Percentiles rank a stretch among this genome's conserved stretches.
phyloP scores from a whole-genome alignment of 2,888 invertebrate genomes.

The Salticus scenicus region DNA sequence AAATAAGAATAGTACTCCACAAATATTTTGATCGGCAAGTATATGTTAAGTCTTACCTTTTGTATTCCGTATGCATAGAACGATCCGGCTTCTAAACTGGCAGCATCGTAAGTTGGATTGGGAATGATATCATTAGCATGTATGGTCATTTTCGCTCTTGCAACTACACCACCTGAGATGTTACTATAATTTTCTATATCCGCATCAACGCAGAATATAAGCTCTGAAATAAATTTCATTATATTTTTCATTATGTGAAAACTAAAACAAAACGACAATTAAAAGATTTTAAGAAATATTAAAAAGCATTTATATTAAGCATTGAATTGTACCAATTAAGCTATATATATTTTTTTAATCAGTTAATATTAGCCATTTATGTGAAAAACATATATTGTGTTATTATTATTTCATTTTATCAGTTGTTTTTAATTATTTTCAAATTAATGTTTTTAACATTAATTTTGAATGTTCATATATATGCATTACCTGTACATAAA shows the following conservation, averaged over 20 bases:
- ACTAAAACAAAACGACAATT: background rate
- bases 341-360: background rate
- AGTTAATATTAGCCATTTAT: background rate
- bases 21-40: no score
- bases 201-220: slow-evolving; percentile 45
- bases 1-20: no score
- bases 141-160: slow-evolving; percentile 39
- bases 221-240: slow-evolving; percentile 15
- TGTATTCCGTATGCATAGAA: slow-evolving; percentile 56
- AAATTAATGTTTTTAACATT: no score
- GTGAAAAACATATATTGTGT: no score
- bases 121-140: slow-evolving; percentile 59
- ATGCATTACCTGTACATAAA: no score
- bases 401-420: no score
- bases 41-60: no score
- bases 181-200: slow-evolving; percentile 53
- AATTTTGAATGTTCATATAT: no score
- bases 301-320: no score
- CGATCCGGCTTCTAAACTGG: slow-evolving; percentile 43
- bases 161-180: slow-evolving; percentile 22
- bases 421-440: no score
- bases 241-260: background rate
- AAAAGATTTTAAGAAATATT: background rate
- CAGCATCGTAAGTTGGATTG: slow-evolving; percentile 58
- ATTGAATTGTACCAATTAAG: background rate